Evolutionary conservation across 2,797 vertebrate genomes (phyloP).

Genomic region (Synanceia verrucosa): DNA sequence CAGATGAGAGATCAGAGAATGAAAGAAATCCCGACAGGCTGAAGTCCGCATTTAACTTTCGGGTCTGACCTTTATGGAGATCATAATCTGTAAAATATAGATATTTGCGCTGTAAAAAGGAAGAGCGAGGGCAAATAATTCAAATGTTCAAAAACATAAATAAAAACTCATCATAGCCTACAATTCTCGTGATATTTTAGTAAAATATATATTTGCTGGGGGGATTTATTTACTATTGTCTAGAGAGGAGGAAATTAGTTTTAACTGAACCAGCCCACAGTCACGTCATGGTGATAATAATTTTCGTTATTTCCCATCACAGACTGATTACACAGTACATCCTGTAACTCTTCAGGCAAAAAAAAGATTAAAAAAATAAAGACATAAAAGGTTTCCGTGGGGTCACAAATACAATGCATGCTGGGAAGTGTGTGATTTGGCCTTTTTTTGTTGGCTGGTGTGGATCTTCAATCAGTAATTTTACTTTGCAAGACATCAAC

Average conservation of each 20-base stretch:
- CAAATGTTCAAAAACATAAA: not conserved
- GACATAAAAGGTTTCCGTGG: not conserved
- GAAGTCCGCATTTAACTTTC: not conserved
- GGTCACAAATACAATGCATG: constrained; percentile 12
- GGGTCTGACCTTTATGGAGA: not conserved
- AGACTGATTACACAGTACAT: constrained; percentile 1
- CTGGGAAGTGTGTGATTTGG: not conserved
- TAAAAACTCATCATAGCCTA: not conserved
- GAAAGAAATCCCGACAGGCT: constrained; percentile 11
- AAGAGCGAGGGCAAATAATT: not conserved
- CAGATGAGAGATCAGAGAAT: not conserved
- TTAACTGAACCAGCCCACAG: not conserved
- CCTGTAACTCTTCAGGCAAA: constrained; percentile 14
- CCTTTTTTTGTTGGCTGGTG: not conserved
- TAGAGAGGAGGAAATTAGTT: not conserved
- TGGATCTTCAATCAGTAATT: not conserved
- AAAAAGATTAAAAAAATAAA: not conserved
- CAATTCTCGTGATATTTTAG: too few relatives aligned
- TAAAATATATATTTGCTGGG: too few relatives aligned
- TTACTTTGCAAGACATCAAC: not conserved
- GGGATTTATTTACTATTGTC: too few relatives aligned
- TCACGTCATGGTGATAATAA: not conserved
- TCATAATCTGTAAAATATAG: not conserved
- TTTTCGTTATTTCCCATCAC: constrained; percentile 3
- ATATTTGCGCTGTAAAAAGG: not conserved